Conservation (phyloP, 2,888 invertebrate genomes). For the Anoplius nigerrimus region DNA sequence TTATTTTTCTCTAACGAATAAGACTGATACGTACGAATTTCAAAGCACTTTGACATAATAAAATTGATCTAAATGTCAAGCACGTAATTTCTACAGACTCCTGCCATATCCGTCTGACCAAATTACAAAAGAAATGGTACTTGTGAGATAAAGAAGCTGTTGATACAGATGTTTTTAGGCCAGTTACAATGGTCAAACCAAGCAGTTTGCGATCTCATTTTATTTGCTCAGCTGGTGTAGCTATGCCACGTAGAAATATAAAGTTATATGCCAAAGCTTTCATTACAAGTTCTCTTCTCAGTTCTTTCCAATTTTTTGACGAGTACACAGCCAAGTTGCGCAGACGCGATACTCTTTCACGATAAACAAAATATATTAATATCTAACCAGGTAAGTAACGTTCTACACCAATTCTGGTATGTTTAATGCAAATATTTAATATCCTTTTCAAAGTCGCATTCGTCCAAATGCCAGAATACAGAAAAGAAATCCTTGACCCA, state of each 20-base stretch:
- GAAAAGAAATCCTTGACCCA: too few relatives aligned
- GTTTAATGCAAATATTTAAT: background rate
- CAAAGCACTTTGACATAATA: background rate
- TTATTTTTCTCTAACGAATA: background rate
- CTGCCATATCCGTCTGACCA: constrained; percentile 23
- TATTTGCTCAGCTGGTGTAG: constrained; percentile 55
- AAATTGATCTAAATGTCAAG: too few relatives aligned
- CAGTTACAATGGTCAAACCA: constrained; percentile 42
- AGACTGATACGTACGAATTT: too few relatives aligned
- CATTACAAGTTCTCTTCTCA: constrained; percentile 32
- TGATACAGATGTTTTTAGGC: constrained; percentile 58
- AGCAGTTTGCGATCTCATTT: constrained; percentile 37
- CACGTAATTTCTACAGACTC: too few relatives aligned
- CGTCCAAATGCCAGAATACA: too few relatives aligned
- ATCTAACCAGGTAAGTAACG: constrained; percentile 15
- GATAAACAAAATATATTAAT: background rate
- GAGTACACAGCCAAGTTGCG: constrained; percentile 26
- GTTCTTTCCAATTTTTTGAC: constrained; percentile 40
- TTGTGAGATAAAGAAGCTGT: constrained; percentile 46
- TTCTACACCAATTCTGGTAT: background rate
- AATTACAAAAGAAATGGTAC: constrained; percentile 36
- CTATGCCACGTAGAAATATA: constrained; percentile 51
- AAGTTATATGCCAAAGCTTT: constrained; percentile 32
- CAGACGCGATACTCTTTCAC: too few relatives aligned
- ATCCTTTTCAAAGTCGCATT: background rate